phyloP scores from a whole-genome alignment of 2,797 vertebrate species.

The Acropternis orthonyx region DNA sequence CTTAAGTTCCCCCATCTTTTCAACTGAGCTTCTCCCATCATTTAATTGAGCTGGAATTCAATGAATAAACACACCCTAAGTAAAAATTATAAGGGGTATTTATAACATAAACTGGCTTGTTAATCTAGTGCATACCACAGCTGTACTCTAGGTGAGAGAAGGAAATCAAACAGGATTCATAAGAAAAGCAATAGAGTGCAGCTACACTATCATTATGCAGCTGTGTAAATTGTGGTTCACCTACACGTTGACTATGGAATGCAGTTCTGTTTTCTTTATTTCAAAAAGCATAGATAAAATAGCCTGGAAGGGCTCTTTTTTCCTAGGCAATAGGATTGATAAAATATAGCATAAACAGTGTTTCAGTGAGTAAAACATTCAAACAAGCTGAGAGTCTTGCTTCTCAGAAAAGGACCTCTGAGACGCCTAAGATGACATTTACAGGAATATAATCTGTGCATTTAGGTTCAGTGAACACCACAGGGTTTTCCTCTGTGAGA shows the following conservation, averaged over 20 bases:
- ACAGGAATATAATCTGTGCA: neutral
- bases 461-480: neutral
- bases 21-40: neutral
- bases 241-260: neutral
- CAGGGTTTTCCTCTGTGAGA: neutral
- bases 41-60: neutral
- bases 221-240: neutral
- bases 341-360: neutral
- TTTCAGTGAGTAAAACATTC: neutral
- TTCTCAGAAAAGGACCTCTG: neutral
- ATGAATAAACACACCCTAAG: neutral
- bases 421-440: neutral
- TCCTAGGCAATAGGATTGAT: neutral
- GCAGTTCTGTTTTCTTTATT: neutral
- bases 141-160: neutral
- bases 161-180: neutral
- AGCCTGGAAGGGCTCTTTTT: neutral
- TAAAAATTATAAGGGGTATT: neutral
- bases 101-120: neutral
- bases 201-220: neutral
- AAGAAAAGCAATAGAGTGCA: neutral
- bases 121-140: neutral
- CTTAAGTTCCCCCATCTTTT: neutral
- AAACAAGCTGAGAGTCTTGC: neutral
- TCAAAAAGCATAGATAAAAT: neutral